These are phyloP conservation scores for Notarius lentiginosus DNA, from an alignment of 2,113 vertebrate genomes.

Conservation along the genomic window DNA sequence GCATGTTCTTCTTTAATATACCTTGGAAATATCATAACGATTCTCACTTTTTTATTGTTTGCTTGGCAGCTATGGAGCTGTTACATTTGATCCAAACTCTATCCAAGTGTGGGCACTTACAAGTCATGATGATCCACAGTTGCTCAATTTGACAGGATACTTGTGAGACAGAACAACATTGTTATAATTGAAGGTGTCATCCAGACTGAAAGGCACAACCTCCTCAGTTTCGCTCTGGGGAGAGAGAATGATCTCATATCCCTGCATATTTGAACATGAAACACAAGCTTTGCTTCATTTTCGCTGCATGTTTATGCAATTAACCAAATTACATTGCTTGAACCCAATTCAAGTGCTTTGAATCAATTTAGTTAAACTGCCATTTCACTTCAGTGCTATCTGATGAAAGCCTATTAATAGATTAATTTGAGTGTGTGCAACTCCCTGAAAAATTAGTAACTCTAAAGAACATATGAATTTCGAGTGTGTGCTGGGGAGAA, in stretches of 20 bases:
- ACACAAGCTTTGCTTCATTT: constrained; percentile 12
- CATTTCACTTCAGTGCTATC: constrained; percentile 35
- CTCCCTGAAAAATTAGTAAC: neutral
- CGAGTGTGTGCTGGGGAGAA: neutral
- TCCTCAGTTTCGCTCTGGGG: constrained; percentile 67
- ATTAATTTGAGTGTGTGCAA: constrained; percentile 7
- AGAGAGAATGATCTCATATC: constrained; percentile 5
- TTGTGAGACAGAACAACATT: constrained; percentile 69
- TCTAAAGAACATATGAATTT: neutral
- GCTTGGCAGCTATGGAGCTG: constrained; percentile 6
- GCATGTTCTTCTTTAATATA: neutral
- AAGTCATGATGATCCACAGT: constrained; percentile 27
- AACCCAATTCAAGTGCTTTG: constrained; percentile 1
- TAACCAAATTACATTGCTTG: constrained; percentile 35
- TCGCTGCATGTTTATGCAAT: constrained; percentile 21
- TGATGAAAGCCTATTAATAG: constrained; percentile 8
- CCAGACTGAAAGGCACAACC: constrained; percentile 72
- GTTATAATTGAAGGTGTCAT: constrained; percentile 80
- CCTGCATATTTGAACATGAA: constrained; percentile 13
- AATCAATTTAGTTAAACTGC: constrained; percentile 27
- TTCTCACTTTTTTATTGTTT: neutral
- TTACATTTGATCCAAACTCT: constrained; percentile 7
- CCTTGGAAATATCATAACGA: neutral
- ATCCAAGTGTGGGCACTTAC: constrained; percentile 2
- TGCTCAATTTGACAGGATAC: constrained; percentile 55